phyloP scores from a whole-genome alignment of 2,888 invertebrate species.

The Thalpophila matura region DNA sequence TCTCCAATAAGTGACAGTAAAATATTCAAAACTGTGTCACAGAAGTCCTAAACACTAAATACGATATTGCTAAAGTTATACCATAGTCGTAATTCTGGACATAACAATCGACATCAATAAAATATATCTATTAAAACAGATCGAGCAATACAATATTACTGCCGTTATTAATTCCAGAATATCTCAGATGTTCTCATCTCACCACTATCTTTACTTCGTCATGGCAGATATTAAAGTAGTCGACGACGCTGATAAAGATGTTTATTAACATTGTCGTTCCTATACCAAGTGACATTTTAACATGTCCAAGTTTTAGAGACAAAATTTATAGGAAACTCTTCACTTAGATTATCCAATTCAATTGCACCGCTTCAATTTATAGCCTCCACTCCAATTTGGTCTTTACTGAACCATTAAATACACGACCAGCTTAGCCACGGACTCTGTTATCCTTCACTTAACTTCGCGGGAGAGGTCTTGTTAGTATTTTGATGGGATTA shows the following conservation, averaged over 20 bases:
- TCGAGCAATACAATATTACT: constrained; percentile 1
- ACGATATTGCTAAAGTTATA: constrained; percentile 1
- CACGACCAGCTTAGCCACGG: constrained; percentile 10
- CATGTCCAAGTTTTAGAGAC: constrained; percentile 37
- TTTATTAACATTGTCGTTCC: constrained; percentile 47
- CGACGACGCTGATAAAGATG: constrained; percentile 48
- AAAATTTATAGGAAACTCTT: constrained; percentile 45
- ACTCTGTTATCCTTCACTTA: neutral
- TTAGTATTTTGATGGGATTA: neutral
- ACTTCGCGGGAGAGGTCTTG: neutral
- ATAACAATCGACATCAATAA: constrained; percentile 1
- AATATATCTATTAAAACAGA: neutral
- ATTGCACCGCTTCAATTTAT: constrained; percentile 54
- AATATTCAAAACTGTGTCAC: constrained; percentile 11
- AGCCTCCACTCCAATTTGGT: constrained; percentile 18
- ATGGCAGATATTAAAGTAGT: constrained; percentile 32
- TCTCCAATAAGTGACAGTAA: too few relatives aligned
- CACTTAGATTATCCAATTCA: too few relatives aligned
- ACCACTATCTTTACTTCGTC: constrained; percentile 18
- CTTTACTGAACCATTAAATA: constrained; percentile 2
- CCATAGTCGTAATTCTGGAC: neutral
- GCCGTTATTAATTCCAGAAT: neutral
- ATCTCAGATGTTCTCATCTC: constrained; percentile 9
- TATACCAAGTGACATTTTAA: constrained; percentile 57
- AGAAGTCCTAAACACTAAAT: neutral